phyloP scores from a whole-genome alignment of 1,140 invertebrate species.

The Geopemphigus sp. region DNA sequence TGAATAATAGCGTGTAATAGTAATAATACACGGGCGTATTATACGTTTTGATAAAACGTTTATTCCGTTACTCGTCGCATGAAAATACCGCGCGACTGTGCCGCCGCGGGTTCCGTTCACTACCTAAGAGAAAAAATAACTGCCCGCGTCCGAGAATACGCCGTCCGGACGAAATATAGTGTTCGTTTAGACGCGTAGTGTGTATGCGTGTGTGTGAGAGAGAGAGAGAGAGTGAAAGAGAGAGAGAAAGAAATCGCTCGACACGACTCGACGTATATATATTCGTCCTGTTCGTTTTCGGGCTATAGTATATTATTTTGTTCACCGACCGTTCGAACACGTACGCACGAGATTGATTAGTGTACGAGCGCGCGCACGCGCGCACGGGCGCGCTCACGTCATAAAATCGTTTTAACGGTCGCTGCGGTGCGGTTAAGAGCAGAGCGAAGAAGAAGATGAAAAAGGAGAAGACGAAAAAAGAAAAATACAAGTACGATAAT shows the following conservation, averaged over 20 bases:
- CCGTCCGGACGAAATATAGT: background rate
- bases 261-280: background rate
- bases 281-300: background rate
- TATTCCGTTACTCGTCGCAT: too few relatives aligned
- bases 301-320: background rate
- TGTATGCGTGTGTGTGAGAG: background rate
- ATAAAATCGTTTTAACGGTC: slow-evolving; percentile 42
- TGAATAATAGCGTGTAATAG: too few relatives aligned
- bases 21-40: background rate
- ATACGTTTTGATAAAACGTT: too few relatives aligned
- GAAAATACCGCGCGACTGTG: too few relatives aligned
- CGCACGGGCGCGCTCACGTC: too few relatives aligned
- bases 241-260: background rate
- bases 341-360: slow-evolving; percentile 38
- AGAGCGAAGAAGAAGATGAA: background rate
- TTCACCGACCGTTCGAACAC: slow-evolving; percentile 14
- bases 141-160: background rate
- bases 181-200: background rate
- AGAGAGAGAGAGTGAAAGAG: background rate
- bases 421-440: slow-evolving; percentile 18
- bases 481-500: slow-evolving; percentile 41
- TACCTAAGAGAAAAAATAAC: background rate
- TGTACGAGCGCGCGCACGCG: background rate
- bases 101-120: background rate
- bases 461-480: background rate